Percentiles rank a stretch among this genome's conserved stretches.
These are phyloP conservation scores for Sialia sialis DNA, from an alignment of 2,113 vertebrate genomes.

Conservation along the genomic window DNA sequence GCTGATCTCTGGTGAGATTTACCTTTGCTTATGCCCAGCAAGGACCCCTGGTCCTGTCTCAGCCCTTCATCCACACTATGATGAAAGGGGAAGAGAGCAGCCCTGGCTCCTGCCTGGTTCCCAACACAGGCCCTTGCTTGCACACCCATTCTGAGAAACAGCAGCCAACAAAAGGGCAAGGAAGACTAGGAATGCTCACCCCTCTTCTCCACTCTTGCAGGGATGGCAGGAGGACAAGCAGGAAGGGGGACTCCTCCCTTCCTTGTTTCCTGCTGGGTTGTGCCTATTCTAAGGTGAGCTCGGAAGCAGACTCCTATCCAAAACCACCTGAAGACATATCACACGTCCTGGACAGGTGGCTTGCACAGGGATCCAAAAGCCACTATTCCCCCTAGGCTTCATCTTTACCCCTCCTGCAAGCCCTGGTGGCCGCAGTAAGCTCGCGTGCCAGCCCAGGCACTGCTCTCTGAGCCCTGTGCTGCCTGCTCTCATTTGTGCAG, in stretches of 20 bases:
- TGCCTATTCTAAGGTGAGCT: not conserved
- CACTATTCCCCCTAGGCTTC: not conserved
- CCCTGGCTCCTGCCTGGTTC: not conserved
- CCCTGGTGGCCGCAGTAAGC: fast-evolving
- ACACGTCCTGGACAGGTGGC: not conserved
- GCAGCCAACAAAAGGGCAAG: not conserved
- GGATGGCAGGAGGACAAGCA: not conserved
- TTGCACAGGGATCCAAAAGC: not conserved
- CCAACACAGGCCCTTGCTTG: not conserved
- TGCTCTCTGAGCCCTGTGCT: not conserved
- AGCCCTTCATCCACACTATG: not conserved
- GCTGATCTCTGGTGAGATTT: not conserved
- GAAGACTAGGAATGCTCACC: fast-evolving
- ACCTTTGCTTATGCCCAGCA: not conserved
- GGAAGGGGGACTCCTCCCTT: not conserved
- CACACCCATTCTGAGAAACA: not conserved
- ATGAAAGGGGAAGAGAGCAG: not conserved
- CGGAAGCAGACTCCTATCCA: not conserved
- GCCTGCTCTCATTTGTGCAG: not conserved
- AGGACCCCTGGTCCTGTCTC: not conserved
- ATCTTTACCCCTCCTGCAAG: not conserved
- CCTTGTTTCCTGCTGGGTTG: not conserved
- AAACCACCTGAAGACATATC: not conserved
- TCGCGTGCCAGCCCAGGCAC: not conserved
- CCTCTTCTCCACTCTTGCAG: not conserved